phyloP scores from a whole-genome alignment of 2,888 invertebrate species.

The Monopis laevigella region DNA sequence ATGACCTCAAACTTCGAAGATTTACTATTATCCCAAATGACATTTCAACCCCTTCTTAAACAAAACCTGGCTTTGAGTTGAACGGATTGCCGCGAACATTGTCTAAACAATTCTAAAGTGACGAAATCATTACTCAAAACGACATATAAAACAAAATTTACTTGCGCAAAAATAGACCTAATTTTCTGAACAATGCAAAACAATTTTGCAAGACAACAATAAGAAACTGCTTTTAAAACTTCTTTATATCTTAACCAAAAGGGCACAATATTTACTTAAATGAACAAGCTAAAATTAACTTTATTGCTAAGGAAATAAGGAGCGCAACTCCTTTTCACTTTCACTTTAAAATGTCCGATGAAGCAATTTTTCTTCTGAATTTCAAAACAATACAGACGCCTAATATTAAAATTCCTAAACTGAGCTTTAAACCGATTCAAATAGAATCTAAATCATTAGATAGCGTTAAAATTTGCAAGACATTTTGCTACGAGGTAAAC shows the following conservation, averaged over 20 bases:
- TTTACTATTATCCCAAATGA: slow-evolving; percentile 51
- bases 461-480: not conserved
- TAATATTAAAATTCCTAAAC: too few relatives aligned
- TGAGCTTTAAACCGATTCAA: too few relatives aligned
- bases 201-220: slow-evolving; percentile 19
- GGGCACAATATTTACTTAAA: not conserved
- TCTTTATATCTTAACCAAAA: slow-evolving; percentile 20
- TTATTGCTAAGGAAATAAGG: slow-evolving; percentile 22
- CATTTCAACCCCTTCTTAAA: slow-evolving; percentile 57
- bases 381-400: slow-evolving; percentile 19
- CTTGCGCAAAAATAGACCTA: slow-evolving; percentile 21
- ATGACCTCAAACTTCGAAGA: slow-evolving; percentile 47
- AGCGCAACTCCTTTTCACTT: slow-evolving; percentile 23
- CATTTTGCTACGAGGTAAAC: slow-evolving; percentile 28
- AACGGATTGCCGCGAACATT: slow-evolving; percentile 55
- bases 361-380: slow-evolving; percentile 32
- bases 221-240: slow-evolving; percentile 30
- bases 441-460: too few relatives aligned
- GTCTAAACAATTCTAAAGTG: slow-evolving; percentile 58
- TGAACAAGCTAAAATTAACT: slow-evolving; percentile 24
- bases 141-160: slow-evolving; percentile 22
- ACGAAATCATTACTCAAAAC: slow-evolving; percentile 31
- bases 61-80: slow-evolving; percentile 55
- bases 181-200: slow-evolving; percentile 5
- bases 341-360: slow-evolving; percentile 44